Evolutionary conservation across 2,797 vertebrate species (phyloP).

Genomic region (Xiphophorus birchmanni): DNA sequence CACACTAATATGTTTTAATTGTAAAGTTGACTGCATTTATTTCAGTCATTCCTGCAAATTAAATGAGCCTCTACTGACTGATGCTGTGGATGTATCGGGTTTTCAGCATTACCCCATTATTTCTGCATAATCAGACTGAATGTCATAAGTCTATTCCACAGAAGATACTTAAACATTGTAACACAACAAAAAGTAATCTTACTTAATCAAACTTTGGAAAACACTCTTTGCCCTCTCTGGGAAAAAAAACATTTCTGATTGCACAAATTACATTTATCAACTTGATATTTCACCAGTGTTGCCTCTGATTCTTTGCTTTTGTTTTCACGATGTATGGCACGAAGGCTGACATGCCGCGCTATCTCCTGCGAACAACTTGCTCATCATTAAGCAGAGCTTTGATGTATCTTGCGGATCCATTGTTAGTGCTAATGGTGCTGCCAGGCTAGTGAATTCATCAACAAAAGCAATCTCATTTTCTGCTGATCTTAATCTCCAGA

Average conservation of each 20-base stretch:
- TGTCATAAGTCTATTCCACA: neutral
- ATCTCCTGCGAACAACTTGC: slow-evolving; percentile 19
- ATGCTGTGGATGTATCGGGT: neutral
- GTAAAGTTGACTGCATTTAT: neutral
- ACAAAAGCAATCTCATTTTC: slow-evolving; percentile 24
- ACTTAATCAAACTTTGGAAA: neutral
- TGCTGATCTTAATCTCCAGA: slow-evolving; percentile 26
- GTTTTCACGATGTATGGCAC: slow-evolving; percentile 2
- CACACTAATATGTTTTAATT: neutral
- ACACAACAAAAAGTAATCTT: neutral
- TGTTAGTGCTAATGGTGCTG: slow-evolving; percentile 34
- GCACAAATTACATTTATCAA: neutral
- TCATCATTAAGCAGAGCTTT: slow-evolving; percentile 24
- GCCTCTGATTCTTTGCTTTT: neutral
- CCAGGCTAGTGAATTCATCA: slow-evolving; percentile 36
- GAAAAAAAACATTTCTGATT: neutral
- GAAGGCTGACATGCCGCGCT: slow-evolving; percentile 25
- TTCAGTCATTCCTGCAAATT: neutral
- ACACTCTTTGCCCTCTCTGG: neutral
- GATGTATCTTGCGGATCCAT: slow-evolving; percentile 30
- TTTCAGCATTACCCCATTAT: neutral
- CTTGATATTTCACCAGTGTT: slow-evolving; percentile 13
- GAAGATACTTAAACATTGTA: neutral
- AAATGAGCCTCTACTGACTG: neutral
- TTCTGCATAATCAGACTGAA: neutral